These are phyloP conservation scores for Zele albiditarsus DNA, from an alignment of 2,888 invertebrate genomes.

Conservation along the genomic window DNA sequence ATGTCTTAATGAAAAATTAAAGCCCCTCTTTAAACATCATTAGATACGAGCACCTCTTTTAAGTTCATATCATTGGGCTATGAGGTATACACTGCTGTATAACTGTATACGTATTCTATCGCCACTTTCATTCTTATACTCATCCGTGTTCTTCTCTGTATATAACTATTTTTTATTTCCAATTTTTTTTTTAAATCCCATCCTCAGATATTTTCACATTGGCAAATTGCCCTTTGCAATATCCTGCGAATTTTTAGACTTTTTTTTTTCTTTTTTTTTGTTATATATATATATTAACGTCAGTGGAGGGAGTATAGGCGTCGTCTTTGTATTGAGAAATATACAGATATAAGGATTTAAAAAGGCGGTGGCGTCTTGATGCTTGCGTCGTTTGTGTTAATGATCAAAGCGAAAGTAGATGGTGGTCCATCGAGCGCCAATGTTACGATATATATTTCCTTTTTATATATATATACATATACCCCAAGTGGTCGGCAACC, in stretches of 20 bases:
- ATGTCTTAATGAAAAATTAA: constrained; percentile 72
- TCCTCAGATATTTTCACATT: constrained; percentile 25
- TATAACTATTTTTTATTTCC: background rate
- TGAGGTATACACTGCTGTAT: background rate
- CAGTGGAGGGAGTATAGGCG: background rate
- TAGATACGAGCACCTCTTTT: constrained; percentile 68
- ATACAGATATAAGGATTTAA: background rate
- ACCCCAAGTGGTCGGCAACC: background rate
- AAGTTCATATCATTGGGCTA: constrained; percentile 52
- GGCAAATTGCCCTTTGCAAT: constrained; percentile 22
- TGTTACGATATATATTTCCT: background rate
- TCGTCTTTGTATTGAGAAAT: background rate
- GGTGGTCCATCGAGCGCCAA: constrained; percentile 8
- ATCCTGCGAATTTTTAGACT: background rate
- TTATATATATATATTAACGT: background rate
- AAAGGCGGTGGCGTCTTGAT: background rate
- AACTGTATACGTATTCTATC: constrained; percentile 9
- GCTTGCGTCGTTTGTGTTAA: constrained; percentile 4
- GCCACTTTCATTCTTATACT: constrained; percentile 26
- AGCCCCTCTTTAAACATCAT: constrained; percentile 72
- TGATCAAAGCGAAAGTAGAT: background rate
- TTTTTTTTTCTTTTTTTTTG: background rate
- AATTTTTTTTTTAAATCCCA: constrained; percentile 11
- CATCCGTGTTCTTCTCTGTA: background rate
- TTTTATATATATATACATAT: background rate